phyloP scores from a whole-genome alignment of 2,797 vertebrate species.

The Halcyon leucocephala region DNA sequence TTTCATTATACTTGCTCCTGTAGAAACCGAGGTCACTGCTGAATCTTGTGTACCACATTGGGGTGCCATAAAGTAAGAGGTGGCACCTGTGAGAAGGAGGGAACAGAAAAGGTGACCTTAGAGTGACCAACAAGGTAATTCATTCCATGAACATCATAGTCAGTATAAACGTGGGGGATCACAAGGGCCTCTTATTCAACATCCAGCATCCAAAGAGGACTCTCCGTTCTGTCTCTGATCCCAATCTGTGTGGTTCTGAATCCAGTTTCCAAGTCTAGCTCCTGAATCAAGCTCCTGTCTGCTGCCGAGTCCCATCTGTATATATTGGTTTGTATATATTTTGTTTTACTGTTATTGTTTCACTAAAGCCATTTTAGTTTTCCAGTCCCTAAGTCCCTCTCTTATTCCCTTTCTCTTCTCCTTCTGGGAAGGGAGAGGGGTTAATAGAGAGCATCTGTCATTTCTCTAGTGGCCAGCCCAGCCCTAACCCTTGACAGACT shows the following conservation, averaged over 20 bases:
- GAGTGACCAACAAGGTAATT: neutral
- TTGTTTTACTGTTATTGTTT: neutral
- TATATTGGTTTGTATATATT: neutral
- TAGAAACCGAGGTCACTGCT: neutral
- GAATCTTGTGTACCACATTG: neutral
- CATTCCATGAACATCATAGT: neutral
- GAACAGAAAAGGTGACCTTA: neutral
- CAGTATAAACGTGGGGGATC: neutral
- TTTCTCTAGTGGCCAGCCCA: neutral
- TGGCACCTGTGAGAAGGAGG: neutral
- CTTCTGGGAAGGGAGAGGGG: neutral
- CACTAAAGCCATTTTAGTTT: neutral
- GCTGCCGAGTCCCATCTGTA: neutral
- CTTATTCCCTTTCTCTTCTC: neutral
- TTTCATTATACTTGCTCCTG: neutral
- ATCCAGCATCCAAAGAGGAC: neutral
- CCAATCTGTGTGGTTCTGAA: neutral
- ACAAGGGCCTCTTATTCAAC: neutral
- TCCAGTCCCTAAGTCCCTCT: neutral
- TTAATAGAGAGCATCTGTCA: neutral
- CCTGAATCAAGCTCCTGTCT: neutral
- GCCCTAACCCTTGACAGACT: neutral
- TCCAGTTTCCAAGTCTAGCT: neutral
- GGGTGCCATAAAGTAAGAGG: neutral
- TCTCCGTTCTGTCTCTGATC: neutral